Evolutionary conservation across 2,797 vertebrate genomes (phyloP).

Genomic region (Spinibarbus caldwelli): DNA sequence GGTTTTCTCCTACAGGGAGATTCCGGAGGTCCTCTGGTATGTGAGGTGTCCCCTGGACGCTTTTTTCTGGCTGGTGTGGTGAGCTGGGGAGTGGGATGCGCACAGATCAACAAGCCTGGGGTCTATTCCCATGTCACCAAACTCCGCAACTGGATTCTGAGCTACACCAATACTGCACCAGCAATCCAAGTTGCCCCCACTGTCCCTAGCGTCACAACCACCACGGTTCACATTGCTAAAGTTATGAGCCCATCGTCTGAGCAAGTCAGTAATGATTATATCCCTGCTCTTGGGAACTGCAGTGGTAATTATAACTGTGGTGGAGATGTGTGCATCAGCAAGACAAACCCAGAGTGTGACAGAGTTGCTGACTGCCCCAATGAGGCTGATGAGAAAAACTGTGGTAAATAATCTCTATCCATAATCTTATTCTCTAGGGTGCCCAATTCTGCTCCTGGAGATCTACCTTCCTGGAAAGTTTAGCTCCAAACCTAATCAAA

Average conservation of each 20-base stretch:
- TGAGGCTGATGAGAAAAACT: conserved; percentile 82
- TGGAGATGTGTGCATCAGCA: conserved; percentile 81
- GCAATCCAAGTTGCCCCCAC: conserved; percentile 2
- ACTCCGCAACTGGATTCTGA: conserved; percentile 88
- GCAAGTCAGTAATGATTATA: conserved; percentile 74
- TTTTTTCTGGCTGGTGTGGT: conserved; percentile 95
- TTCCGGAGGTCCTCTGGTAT: conserved; percentile 94
- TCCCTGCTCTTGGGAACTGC: conserved; percentile 70
- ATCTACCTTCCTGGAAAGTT: neutral
- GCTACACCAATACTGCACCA: conserved; percentile 61
- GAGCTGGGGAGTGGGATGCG: conserved; percentile 94
- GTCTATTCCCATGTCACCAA: conserved; percentile 88
- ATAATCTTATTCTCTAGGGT: neutral
- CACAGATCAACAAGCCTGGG: conserved; percentile 86
- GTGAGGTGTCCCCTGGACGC: conserved; percentile 85
- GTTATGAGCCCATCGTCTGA: conserved; percentile 23
- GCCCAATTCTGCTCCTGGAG: neutral
- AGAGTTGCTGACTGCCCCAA: conserved; percentile 83
- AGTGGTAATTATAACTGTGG: conserved; percentile 84
- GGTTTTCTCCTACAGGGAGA: conserved; percentile 82
- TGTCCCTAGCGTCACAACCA: conserved; percentile 16
- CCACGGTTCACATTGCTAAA: conserved; percentile 15
- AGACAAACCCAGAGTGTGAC: conserved; percentile 89
- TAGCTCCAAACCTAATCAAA: neutral
- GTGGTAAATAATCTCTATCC: conserved; percentile 72